These are phyloP conservation scores for Erinaceus europaeus DNA, from an alignment of 2,113 vertebrate genomes.

Conservation along the genomic window DNA sequence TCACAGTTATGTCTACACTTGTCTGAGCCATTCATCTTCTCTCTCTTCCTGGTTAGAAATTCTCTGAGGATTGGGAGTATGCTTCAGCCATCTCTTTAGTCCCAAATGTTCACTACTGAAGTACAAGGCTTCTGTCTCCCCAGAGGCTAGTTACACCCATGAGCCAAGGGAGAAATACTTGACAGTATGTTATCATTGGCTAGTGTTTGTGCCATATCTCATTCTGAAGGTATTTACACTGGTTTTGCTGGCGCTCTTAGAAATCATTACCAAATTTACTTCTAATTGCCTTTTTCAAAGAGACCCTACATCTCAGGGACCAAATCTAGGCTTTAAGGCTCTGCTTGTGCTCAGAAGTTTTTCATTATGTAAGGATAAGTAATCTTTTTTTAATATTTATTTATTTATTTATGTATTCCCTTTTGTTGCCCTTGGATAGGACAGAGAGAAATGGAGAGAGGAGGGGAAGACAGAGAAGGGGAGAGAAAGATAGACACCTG, in stretches of 20 bases:
- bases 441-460: no score
- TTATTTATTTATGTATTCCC: no score
- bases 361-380: no score
- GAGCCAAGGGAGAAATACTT: constrained; percentile 20
- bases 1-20: background rate
- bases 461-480: no score
- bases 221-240: constrained; percentile 29
- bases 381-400: no score
- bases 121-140: background rate
- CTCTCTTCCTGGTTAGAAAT: constrained; percentile 8
- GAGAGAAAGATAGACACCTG: no score
- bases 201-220: constrained; percentile 1
- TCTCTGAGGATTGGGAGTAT: background rate
- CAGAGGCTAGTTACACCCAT: background rate
- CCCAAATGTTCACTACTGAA: background rate
- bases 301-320: constrained; percentile 33
- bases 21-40: background rate
- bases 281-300: constrained; percentile 52
- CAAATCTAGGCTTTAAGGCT: background rate
- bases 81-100: background rate
- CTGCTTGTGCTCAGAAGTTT: constrained; percentile 38
- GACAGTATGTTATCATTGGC: constrained; percentile 34
- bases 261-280: constrained; percentile 59
- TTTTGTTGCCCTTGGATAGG: no score
- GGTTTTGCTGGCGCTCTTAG: constrained; percentile 31